Conservation (phyloP, 2,113 vertebrate species). For the Zingel zingel region DNA sequence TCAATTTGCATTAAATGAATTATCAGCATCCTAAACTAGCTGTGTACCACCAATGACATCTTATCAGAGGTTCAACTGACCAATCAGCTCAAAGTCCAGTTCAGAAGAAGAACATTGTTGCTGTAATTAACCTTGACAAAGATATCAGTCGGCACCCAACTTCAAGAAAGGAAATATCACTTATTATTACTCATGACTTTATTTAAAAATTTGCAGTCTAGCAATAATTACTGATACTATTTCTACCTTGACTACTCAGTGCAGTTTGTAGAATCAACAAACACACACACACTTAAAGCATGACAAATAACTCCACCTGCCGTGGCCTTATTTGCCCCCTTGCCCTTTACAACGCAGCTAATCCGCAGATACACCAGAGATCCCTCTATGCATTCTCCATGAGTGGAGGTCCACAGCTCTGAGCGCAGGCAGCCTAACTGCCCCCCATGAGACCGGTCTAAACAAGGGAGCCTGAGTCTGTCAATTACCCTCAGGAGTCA, state of each 20-base stretch:
- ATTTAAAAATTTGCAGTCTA: background rate
- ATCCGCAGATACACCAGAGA: slow-evolving; percentile 70
- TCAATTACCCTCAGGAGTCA: slow-evolving; percentile 76
- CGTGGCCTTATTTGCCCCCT: slow-evolving; percentile 46
- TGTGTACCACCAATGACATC: background rate
- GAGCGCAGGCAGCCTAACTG: slow-evolving; percentile 68
- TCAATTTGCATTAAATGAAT: background rate
- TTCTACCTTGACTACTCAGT: background rate
- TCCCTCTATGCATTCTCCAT: slow-evolving; percentile 79
- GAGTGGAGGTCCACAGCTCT: slow-evolving; percentile 65
- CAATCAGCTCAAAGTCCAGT: background rate
- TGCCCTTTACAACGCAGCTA: slow-evolving; percentile 48
- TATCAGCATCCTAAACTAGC: background rate
- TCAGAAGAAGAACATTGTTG: background rate
- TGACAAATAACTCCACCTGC: slow-evolving; percentile 40
- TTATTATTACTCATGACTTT: background rate
- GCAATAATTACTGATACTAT: background rate
- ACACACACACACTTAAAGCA: slow-evolving; percentile 29
- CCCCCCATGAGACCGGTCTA: slow-evolving; percentile 63
- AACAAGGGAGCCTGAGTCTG: slow-evolving; percentile 65
- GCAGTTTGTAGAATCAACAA: slow-evolving; percentile 12
- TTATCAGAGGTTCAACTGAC: background rate
- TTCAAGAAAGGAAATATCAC: too few relatives aligned
- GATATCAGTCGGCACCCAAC: background rate
- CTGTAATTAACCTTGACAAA: too few relatives aligned